Evolutionary conservation across 2,888 invertebrate species (phyloP).

Genomic region (Nysson spinosus): DNA sequence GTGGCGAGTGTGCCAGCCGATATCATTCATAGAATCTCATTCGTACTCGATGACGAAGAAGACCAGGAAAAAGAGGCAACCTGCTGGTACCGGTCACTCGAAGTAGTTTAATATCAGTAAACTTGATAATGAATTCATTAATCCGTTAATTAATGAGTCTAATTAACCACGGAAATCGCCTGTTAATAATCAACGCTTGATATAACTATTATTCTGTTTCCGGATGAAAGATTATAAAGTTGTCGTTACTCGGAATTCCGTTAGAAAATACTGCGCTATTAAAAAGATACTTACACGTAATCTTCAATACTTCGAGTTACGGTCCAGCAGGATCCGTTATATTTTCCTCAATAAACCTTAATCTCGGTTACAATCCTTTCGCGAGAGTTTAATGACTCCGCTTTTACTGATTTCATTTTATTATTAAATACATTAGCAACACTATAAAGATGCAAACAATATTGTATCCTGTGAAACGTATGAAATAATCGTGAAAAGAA

Average conservation of each 20-base stretch:
- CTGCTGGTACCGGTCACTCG: too few species aligned
- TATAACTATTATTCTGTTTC: too few species aligned
- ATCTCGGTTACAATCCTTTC: constrained; percentile 42
- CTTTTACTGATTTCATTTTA: constrained; percentile 24
- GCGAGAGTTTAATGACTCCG: constrained; percentile 12
- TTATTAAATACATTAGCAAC: constrained; percentile 30
- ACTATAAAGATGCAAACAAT: constrained; percentile 14
- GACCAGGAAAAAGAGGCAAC: too few species aligned
- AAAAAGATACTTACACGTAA: constrained; percentile 4
- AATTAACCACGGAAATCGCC: too few species aligned
- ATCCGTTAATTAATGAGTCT: too few species aligned
- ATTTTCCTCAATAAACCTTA: constrained; percentile 49
- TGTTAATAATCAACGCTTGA: too few species aligned
- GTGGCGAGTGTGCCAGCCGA: constrained; percentile 49
- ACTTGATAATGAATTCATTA: too few species aligned
- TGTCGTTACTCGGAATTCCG: constrained; percentile 24
- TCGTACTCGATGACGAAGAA: constrained; percentile 44
- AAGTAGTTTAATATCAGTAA: too few species aligned
- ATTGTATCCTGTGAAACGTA: constrained; percentile 29
- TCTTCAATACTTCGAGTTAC: constrained; percentile 29
- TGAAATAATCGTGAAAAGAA: constrained; percentile 41
- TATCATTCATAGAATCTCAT: constrained; percentile 46
- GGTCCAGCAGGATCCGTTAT: constrained; percentile 49
- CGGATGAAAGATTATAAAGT: too few species aligned
- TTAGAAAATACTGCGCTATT: constrained; percentile 31